phyloP scores from a whole-genome alignment of 1,140 invertebrate species.

The Nomia melanderi region DNA sequence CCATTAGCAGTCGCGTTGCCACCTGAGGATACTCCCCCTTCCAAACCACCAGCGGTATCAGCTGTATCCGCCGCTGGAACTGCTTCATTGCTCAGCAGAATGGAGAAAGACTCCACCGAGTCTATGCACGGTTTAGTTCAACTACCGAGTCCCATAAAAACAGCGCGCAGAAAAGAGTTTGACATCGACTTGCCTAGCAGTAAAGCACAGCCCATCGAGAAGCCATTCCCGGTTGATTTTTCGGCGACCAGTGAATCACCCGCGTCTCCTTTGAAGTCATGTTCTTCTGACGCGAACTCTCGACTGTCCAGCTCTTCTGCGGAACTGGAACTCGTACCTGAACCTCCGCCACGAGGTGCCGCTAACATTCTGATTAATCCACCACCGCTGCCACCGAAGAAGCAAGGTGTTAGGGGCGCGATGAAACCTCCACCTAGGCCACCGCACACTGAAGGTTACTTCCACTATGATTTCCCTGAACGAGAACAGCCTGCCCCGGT shows the following conservation, averaged over 20 bases:
- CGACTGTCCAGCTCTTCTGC: conserved; percentile 74
- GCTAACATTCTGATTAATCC: conserved; percentile 84
- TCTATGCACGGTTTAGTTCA: conserved; percentile 66
- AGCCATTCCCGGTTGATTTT: conserved; percentile 77
- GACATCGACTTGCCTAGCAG: conserved; percentile 66
- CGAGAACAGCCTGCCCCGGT: conserved; percentile 79
- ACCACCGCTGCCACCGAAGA: conserved; percentile 92
- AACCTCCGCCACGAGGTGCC: conserved; percentile 87
- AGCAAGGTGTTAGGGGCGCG: conserved; percentile 79
- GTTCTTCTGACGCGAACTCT: conserved; percentile 74
- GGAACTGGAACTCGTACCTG: conserved; percentile 83
- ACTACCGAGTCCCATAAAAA: conserved; percentile 77
- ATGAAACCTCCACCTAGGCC: conserved; percentile 85
- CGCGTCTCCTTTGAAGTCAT: conserved; percentile 72
- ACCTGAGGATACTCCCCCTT: conserved; percentile 81
- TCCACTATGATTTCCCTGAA: conserved; percentile 84
- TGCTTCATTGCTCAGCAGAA: conserved; percentile 28
- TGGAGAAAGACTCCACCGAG: conserved; percentile 53
- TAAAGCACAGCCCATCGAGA: conserved; percentile 65
- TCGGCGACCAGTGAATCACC: conserved; percentile 70
- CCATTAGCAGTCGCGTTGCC: conserved; percentile 86
- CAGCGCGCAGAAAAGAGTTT: conserved; percentile 67
- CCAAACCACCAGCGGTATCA: conserved; percentile 8
- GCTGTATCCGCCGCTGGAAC: background rate
- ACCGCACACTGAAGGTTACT: conserved; percentile 82